Evolutionary conservation across 2,888 invertebrate species (phyloP), one percentile per base, ranked within the genome.

Genomic region (Apotomis betuletana): DNA sequence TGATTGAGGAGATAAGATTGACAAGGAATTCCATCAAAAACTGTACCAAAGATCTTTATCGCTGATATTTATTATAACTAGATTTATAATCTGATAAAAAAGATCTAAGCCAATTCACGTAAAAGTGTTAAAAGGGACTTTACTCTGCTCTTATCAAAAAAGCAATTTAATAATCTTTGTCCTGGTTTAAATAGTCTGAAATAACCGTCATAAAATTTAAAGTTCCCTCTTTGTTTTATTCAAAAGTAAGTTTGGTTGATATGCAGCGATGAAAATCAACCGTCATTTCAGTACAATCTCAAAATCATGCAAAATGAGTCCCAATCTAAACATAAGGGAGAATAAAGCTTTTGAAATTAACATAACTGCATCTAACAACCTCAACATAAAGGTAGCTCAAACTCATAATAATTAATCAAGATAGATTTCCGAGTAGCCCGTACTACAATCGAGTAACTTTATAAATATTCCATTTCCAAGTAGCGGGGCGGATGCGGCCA

Each of bases 401-500:
- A 57, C 60, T 74, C 62, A 75, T 74, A 69, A 74, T 69, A 71
- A 75, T 73, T 76, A 87, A 90, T 90, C 85, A 87, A 86, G 84
- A 85, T 85, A 84, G 79, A 83, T 83, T 91, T 90, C 91, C 77
- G 72, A 85, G 91, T 90, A 92, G 76, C 79, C 75, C 78, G 74
- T 78, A 81, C 78, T 80, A 85, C 81, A 79, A 86, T 85, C 85
- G 84, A 87, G 86, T 83, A 87, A 84, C 85, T 81, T 89, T 91
- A 91, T 92, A 91, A 91, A 92, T 91, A 91, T 89, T 90, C 83
- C 83, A 77, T 84, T 92, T 92, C 92, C 87, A 82, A 90, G 92
- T 92, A 92, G 86, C 81, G 79, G 85, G 79, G 87, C 92, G 92
- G 92, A 92, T 90, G 88, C 84, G 83, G 88, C 89, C 78, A 89